These are phyloP conservation scores for Ephialtes manifestator DNA, from an alignment of 2,888 invertebrate species.

Conservation along the genomic window DNA sequence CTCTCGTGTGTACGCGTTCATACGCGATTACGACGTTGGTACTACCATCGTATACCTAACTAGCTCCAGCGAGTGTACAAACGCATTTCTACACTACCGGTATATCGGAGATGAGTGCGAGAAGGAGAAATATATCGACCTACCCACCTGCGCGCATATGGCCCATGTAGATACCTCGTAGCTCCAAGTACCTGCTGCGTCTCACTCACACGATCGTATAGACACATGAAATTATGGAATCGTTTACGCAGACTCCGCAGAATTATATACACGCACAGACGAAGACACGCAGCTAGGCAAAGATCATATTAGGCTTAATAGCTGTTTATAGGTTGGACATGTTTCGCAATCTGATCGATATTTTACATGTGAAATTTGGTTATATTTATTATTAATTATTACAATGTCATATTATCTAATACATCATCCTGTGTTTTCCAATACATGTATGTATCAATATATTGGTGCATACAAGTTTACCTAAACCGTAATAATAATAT, in stretches of 20 bases:
- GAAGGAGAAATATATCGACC: constrained; percentile 39
- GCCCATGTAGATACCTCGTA: not conserved
- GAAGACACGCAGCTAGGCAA: constrained; percentile 12
- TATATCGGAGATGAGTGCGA: constrained; percentile 13
- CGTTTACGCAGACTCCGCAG: constrained; percentile 50
- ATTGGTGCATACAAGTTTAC: too few species aligned
- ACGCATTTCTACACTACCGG: constrained; percentile 54
- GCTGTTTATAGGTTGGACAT: not conserved
- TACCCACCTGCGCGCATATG: constrained; percentile 23
- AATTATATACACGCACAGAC: constrained; percentile 44
- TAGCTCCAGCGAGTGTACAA: constrained; percentile 43
- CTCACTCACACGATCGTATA: constrained; percentile 59
- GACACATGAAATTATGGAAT: constrained; percentile 61
- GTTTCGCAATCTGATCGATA: not conserved
- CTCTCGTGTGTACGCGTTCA: constrained; percentile 18
- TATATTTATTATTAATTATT: not conserved
- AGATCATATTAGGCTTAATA: constrained; percentile 25
- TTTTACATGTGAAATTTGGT: not conserved
- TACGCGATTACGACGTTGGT: constrained; percentile 41
- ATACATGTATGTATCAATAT: too few species aligned
- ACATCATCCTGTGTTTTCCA: too few species aligned
- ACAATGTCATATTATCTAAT: too few species aligned
- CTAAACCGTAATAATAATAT: too few species aligned
- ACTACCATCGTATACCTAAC: constrained; percentile 17
- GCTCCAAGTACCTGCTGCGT: constrained; percentile 20